phyloP scores from a whole-genome alignment of 2,113 vertebrate genomes.

The Tenebrosternarchus preto region DNA sequence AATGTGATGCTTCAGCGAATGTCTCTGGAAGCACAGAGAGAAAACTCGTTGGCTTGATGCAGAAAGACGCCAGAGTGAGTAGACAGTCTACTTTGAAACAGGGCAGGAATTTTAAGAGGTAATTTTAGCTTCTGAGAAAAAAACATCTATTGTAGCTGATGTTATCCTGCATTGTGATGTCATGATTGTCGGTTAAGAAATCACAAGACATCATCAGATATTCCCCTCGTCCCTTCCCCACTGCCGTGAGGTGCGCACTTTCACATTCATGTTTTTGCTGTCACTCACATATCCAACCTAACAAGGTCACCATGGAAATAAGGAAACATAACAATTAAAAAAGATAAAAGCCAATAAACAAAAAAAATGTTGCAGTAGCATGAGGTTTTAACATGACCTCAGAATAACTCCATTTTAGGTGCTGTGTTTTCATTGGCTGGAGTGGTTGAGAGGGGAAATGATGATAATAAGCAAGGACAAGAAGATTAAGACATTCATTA shows the following conservation, averaged over 20 bases:
- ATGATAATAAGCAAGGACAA: too few species aligned
- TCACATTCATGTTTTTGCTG: background rate
- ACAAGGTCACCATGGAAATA: background rate
- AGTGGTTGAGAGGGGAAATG: background rate
- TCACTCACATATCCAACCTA: background rate
- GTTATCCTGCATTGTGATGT: background rate
- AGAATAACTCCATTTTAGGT: background rate
- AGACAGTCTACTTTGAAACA: conserved; percentile 54
- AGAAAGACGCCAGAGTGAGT: conserved; percentile 62
- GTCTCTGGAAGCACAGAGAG: conserved; percentile 62
- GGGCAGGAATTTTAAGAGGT: conserved; percentile 60
- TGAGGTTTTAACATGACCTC: conserved; percentile 5
- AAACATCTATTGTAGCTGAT: background rate
- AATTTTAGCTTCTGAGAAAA: conserved; percentile 30
- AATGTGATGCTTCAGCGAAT: conserved; percentile 64
- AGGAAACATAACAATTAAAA: conserved; percentile 30
- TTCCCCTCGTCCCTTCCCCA: background rate
- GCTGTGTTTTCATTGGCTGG: background rate
- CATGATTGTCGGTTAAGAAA: too few species aligned
- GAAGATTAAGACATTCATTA: too few species aligned
- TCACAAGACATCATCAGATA: too few species aligned
- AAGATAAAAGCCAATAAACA: background rate
- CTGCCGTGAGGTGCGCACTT: background rate
- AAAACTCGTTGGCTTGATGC: conserved; percentile 72
- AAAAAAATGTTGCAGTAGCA: conserved; percentile 10